A percentile compares a stretch with the other conserved stretches of the same genome.
phyloP scores from a whole-genome alignment of 2,113 vertebrate species.

The Mobula birostris region DNA sequence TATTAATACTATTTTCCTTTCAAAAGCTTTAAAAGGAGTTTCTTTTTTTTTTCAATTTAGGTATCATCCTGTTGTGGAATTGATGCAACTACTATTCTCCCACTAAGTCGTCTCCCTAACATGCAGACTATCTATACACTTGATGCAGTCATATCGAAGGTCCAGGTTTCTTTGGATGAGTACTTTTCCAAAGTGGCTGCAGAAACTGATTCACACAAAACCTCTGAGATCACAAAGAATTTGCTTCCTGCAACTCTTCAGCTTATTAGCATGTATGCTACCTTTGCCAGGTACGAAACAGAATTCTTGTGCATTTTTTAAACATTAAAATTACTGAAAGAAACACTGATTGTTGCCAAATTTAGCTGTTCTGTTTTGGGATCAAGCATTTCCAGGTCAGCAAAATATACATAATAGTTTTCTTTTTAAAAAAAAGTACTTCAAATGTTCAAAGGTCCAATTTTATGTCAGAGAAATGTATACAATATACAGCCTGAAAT shows the following conservation, averaged over 20 bases:
- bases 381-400: too few relatives aligned
- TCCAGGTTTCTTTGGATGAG: conserved; percentile 92
- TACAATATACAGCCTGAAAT: too few relatives aligned
- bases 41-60: conserved; percentile 53
- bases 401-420: neutral
- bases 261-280: conserved; percentile 83
- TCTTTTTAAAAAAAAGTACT: neutral
- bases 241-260: conserved; percentile 86
- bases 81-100: conserved; percentile 74
- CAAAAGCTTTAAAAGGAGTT: neutral
- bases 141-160: conserved; percentile 92
- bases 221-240: conserved; percentile 90
- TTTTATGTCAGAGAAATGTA: too few relatives aligned
- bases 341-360: neutral
- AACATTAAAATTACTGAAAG: neutral
- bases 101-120: conserved; percentile 82
- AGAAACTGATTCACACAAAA: conserved; percentile 78
- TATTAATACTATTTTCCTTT: neutral
- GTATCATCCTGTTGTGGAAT: conserved; percentile 87
- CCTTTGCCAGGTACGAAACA: conserved; percentile 73
- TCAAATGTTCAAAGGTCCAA: neutral
- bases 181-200: conserved; percentile 88
- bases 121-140: conserved; percentile 91
- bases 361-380: neutral
- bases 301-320: neutral